phyloP scores from a whole-genome alignment of 2,888 invertebrate species.

The Erynnis tages region DNA sequence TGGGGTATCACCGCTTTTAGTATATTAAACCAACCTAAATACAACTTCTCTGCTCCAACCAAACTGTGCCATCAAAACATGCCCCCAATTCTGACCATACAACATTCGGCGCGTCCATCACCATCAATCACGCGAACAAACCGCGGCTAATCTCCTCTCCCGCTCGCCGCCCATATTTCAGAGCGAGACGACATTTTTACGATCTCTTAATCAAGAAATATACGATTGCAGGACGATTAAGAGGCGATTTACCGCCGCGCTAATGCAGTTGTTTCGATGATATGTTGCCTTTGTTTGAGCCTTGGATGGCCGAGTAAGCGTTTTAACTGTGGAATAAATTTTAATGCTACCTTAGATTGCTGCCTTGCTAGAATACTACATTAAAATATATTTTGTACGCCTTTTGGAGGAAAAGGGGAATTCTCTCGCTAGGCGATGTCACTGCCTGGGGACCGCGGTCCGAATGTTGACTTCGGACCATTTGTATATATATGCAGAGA shows the following conservation, averaged over 20 bases:
- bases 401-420: too few relatives aligned
- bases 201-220: constrained; percentile 70
- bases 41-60: background rate
- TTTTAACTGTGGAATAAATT: constrained; percentile 25
- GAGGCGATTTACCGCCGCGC: constrained; percentile 62
- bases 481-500: too few relatives aligned
- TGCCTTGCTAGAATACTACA: too few relatives aligned
- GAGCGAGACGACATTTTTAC: constrained; percentile 73
- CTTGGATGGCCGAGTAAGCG: constrained; percentile 1
- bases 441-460: too few relatives aligned
- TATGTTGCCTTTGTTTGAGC: constrained; percentile 44
- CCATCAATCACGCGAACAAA: constrained; percentile 30
- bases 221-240: constrained; percentile 72
- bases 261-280: constrained; percentile 71
- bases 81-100: constrained; percentile 16
- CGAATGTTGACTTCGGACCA: too few relatives aligned
- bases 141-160: constrained; percentile 51
- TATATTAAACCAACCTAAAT: too few relatives aligned
- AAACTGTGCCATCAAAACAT: background rate
- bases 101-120: constrained; percentile 31
- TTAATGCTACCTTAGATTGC: too few relatives aligned
- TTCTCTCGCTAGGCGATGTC: too few relatives aligned
- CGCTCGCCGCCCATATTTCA: constrained; percentile 59
- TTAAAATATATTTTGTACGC: too few relatives aligned
- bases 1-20: too few relatives aligned